Evolutionary conservation across 1,140 invertebrate genomes (phyloP).

Genomic region (Cepaea nemoralis): DNA sequence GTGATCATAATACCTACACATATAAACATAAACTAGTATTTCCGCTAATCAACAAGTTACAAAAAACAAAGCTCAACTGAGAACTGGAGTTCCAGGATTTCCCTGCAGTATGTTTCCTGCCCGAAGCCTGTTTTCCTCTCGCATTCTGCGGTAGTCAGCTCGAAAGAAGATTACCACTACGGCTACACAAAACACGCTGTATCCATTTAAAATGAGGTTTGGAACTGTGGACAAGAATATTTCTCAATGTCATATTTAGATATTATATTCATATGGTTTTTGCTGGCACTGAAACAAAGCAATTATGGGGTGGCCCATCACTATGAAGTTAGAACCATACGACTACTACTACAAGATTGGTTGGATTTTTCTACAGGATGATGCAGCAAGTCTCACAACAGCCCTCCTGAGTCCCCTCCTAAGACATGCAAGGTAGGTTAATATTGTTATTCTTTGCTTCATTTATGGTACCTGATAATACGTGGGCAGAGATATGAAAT

Average conservation of each 20-base stretch:
- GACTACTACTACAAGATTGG: not conserved
- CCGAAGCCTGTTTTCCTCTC: not conserved
- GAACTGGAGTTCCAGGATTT: not conserved
- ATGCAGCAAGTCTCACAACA: too few relatives aligned
- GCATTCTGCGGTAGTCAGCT: conserved; percentile 26
- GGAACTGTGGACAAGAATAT: conserved; percentile 26
- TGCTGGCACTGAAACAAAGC: too few relatives aligned
- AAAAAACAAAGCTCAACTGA: conserved; percentile 1
- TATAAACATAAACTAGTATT: not conserved
- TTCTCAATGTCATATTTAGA: not conserved
- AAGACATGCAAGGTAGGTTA: too few relatives aligned
- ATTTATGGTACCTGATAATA: too few relatives aligned
- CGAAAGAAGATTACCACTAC: conserved; percentile 31
- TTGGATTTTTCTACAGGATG: not conserved
- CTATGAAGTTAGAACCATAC: too few relatives aligned
- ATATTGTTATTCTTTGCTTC: too few relatives aligned
- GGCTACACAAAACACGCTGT: conserved; percentile 3
- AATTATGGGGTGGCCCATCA: too few relatives aligned
- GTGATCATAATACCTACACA: too few relatives aligned
- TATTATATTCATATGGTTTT: too few relatives aligned
- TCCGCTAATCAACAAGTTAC: not conserved
- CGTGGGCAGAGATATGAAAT: too few relatives aligned
- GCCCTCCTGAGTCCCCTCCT: not conserved
- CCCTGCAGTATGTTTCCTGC: not conserved
- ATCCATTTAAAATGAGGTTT: conserved; percentile 25